Conservation (phyloP, 2,797 vertebrate genomes). For the Hippocampus kuda region DNA sequence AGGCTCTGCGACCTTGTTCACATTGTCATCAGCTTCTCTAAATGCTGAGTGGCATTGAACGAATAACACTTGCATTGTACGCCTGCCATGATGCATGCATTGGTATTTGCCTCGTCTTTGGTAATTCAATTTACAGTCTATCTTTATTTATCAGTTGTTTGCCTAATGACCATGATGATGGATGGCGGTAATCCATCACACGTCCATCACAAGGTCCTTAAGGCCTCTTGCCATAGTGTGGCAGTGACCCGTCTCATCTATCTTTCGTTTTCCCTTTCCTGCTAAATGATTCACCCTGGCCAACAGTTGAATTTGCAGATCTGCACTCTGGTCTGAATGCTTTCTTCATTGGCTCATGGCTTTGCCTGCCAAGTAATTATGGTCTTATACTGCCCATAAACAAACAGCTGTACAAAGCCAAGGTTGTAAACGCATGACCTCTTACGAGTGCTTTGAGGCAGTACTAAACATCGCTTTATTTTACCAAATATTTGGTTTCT, state of each 20-base stretch:
- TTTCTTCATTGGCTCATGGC: background rate
- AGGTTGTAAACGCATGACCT: background rate
- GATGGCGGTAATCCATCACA: slow-evolving; percentile 40
- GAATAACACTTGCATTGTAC: background rate
- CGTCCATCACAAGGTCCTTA: slow-evolving; percentile 44
- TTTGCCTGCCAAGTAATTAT: background rate
- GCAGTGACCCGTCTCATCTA: slow-evolving; percentile 35
- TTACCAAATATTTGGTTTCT: background rate
- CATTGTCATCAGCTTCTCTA: background rate
- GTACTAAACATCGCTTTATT: background rate
- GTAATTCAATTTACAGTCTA: slow-evolving; percentile 18
- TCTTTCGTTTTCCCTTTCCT: slow-evolving; percentile 26
- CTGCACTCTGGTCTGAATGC: background rate
- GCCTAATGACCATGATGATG: slow-evolving; percentile 46
- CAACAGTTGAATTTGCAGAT: background rate
- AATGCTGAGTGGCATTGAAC: background rate
- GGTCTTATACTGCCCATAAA: background rate
- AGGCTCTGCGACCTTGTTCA: background rate
- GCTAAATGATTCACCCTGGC: slow-evolving; percentile 4
- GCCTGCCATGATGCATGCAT: slow-evolving; percentile 17
- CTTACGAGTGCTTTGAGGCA: background rate
- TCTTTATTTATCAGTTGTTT: slow-evolving; percentile 34
- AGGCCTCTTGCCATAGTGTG: slow-evolving; percentile 38
- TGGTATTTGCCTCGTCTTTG: background rate
- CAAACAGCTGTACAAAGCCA: background rate